phyloP scores from a whole-genome alignment of 2,888 invertebrate species.

The Xestia rhomboidea region DNA sequence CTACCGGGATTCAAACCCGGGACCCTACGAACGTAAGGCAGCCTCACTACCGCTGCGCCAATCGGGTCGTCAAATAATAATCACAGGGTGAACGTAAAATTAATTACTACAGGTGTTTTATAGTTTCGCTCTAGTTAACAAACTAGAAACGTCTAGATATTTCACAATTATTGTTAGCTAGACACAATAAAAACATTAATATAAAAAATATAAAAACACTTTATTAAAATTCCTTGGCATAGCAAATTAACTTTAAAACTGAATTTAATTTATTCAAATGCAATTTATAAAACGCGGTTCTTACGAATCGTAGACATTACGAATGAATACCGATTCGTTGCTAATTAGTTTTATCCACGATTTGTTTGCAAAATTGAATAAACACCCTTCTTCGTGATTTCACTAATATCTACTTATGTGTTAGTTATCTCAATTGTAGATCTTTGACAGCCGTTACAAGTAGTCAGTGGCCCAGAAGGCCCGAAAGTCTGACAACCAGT shows the following conservation, averaged over 20 bases:
- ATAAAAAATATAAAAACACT: neutral
- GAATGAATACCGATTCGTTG: too few relatives aligned
- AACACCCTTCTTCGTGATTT: neutral
- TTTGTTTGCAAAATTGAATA: neutral
- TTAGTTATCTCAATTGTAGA: too few relatives aligned
- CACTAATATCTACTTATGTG: too few relatives aligned
- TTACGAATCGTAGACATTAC: neutral
- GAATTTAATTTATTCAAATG: constrained; percentile 1
- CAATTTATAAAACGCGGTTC: neutral
- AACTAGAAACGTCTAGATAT: neutral
- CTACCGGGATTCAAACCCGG: too few relatives aligned
- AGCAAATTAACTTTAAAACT: neutral
- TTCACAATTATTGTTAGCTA: constrained; percentile 20
- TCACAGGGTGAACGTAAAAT: neutral
- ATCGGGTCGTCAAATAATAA: too few relatives aligned
- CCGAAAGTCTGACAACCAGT: too few relatives aligned
- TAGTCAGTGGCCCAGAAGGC: too few relatives aligned
- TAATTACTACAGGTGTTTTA: constrained; percentile 10
- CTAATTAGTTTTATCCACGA: neutral
- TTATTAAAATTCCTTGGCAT: neutral
- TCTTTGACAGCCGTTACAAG: too few relatives aligned
- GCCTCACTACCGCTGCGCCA: too few relatives aligned
- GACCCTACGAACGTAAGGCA: too few relatives aligned
- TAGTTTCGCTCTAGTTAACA: constrained; percentile 20
- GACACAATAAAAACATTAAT: neutral